Evolutionary conservation across 2,797 vertebrate genomes (phyloP).

Genomic region (Mionectes olivaceus): DNA sequence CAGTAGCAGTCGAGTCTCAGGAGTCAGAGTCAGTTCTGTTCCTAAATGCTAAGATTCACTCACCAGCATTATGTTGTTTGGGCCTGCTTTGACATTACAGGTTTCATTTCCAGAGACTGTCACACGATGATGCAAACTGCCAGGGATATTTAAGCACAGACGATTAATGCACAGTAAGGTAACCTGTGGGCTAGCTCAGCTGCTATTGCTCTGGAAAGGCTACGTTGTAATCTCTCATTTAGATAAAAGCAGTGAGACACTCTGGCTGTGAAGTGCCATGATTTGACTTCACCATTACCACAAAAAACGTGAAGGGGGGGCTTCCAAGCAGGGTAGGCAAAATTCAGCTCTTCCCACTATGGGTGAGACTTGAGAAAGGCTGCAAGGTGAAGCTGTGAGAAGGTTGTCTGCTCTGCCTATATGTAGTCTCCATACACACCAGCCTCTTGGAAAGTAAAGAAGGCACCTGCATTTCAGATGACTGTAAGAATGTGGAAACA

Average conservation of each 20-base stretch:
- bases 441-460: background rate
- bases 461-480: background rate
- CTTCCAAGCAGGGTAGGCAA: background rate
- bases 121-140: background rate
- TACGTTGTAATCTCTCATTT: background rate
- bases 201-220: background rate
- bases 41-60: background rate
- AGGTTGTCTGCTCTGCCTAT: background rate
- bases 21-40: background rate
- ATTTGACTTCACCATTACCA: background rate
- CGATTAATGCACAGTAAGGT: background rate
- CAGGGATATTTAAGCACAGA: background rate
- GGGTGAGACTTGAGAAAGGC: accelerated
- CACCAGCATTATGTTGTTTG: background rate
- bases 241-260: background rate
- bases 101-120: background rate
- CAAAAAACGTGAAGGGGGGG: background rate
- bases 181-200: background rate
- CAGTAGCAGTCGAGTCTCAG: background rate
- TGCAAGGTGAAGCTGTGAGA: background rate
- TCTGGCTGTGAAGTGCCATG: background rate
- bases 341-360: background rate
- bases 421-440: background rate
- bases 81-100: background rate
- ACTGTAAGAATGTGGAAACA: background rate